Evolutionary conservation across 2,888 invertebrate species (phyloP).

Genomic region (Microctonus brassicae): DNA sequence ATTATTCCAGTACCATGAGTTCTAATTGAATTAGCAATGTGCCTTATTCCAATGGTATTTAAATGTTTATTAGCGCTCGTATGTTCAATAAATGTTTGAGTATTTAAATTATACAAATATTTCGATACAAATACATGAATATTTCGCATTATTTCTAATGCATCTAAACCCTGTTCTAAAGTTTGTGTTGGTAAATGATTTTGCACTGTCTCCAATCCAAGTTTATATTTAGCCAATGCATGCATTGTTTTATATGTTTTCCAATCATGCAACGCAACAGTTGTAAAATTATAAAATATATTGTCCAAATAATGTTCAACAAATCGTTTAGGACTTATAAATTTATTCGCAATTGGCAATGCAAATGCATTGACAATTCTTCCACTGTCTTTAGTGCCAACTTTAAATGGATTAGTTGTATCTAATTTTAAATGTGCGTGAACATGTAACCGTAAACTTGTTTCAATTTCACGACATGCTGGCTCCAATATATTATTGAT

Average conservation of each 20-base stretch:
- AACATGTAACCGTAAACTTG: constrained; percentile 90
- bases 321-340: constrained; percentile 65
- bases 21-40: constrained; percentile 96
- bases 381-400: constrained; percentile 75
- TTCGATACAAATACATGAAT: constrained; percentile 94
- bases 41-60: constrained; percentile 94
- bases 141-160: constrained; percentile 96
- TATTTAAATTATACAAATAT: constrained; percentile 95
- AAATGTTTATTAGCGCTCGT: constrained; percentile 92
- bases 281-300: constrained; percentile 97
- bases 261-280: constrained; percentile 98
- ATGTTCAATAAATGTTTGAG: constrained; percentile 95
- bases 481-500: constrained; percentile 77
- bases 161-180: constrained; percentile 96
- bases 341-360: constrained; percentile 51
- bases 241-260: constrained; percentile 98
- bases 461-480: constrained; percentile 90
- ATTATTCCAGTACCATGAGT: constrained; percentile 97
- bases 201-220: constrained; percentile 85
- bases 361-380: constrained; percentile 66
- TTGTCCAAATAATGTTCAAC: constrained; percentile 93
- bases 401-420: constrained; percentile 80
- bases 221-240: constrained; percentile 88
- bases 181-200: constrained; percentile 96
- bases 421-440: constrained; percentile 90